Conservation (phyloP, 2,888 invertebrate species). For the Anorthoa munda region DNA sequence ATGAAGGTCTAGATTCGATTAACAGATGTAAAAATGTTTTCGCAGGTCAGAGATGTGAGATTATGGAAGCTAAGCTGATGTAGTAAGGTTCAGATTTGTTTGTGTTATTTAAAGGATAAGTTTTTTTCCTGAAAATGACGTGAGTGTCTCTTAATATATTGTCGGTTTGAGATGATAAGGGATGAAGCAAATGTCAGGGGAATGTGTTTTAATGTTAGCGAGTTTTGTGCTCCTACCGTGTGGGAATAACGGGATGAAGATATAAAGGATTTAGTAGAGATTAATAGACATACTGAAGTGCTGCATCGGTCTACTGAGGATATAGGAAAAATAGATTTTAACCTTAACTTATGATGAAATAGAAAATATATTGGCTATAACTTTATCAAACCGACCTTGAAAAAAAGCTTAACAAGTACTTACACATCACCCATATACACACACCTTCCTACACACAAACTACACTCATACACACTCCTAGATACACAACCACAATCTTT, state of each 20-base stretch:
- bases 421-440: too few relatives aligned
- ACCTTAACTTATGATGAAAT: too few relatives aligned
- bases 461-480: too few relatives aligned
- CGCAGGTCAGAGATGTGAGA: not conserved
- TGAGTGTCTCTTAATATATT: conserved; percentile 61
- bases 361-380: too few relatives aligned
- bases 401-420: too few relatives aligned
- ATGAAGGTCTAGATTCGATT: conserved; percentile 5
- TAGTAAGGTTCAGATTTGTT: conserved; percentile 12
- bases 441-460: too few relatives aligned
- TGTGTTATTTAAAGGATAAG: not conserved
- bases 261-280: not conserved
- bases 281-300: not conserved
- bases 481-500: too few relatives aligned
- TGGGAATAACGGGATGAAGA: conserved; percentile 7
- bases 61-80: not conserved
- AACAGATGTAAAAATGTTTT: not conserved
- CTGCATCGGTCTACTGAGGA: too few relatives aligned
- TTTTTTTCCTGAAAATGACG: conserved; percentile 60
- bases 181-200: conserved; percentile 40
- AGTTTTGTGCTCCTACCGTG: conserved; percentile 19
- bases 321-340: too few relatives aligned
- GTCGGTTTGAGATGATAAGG: conserved; percentile 56
- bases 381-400: too few relatives aligned
- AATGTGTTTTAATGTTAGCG: conserved; percentile 17